A percentile compares a stretch with the other conserved stretches of the same genome.
Evolutionary conservation across 1,140 invertebrate species (phyloP).

Genomic region (Zaprionus camerounensis): DNA sequence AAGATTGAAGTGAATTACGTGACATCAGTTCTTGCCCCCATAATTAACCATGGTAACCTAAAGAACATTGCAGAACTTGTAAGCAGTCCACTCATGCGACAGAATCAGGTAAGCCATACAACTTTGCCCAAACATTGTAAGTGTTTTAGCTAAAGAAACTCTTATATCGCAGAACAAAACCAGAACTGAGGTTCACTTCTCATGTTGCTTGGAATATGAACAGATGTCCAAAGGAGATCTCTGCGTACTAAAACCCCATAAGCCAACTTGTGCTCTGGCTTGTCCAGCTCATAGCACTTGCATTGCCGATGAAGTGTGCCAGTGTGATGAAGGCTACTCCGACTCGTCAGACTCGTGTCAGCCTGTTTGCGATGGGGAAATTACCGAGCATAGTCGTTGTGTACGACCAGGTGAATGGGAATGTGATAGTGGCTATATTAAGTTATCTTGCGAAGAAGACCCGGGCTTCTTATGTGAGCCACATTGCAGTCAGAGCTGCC

Average conservation of each 20-base stretch:
- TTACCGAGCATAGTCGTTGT: conserved; percentile 8
- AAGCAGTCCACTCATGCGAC: not conserved
- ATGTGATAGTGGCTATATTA: conserved; percentile 27
- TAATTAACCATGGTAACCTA: not conserved
- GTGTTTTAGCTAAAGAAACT: not conserved
- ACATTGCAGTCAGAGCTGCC: conserved; percentile 71
- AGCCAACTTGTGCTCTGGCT: conserved; percentile 81
- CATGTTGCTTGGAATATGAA: conserved; percentile 20
- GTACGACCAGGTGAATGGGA: conserved; percentile 22
- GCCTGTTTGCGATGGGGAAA: not conserved
- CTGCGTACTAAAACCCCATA: conserved; percentile 42
- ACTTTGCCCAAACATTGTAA: not conserved
- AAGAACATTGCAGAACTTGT: not conserved
- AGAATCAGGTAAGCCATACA: not conserved
- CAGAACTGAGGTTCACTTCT: not conserved
- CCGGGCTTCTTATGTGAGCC: conserved; percentile 84
- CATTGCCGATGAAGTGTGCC: conserved; percentile 12
- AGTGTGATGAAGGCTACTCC: conserved; percentile 19
- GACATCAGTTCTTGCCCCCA: not conserved
- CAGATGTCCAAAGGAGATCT: not conserved
- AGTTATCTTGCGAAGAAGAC: conserved; percentile 16
- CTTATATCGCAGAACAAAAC: not conserved
- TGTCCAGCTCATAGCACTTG: conserved; percentile 32
- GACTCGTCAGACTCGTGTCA: not conserved
- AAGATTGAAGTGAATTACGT: not conserved